Conservation (phyloP, 2,113 vertebrate species). For the Nerophis lumbriciformis region DNA sequence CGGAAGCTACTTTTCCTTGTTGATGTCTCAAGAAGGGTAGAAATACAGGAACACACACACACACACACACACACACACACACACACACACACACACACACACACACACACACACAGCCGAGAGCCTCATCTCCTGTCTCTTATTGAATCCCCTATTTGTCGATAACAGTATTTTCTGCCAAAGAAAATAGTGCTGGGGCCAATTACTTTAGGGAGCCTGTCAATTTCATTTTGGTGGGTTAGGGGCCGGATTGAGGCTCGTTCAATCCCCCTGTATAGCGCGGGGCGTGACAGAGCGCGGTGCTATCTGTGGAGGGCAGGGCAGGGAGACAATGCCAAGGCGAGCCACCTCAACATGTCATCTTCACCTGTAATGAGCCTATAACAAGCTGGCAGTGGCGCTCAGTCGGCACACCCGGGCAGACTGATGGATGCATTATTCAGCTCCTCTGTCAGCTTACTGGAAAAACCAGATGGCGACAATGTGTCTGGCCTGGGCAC, state of each 20-base stretch:
- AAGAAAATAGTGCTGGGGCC: slow-evolving; percentile 71
- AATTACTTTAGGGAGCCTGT: slow-evolving; percentile 69
- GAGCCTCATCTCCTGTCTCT: slow-evolving; percentile 66
- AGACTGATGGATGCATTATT: slow-evolving; percentile 65
- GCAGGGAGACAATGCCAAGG: slow-evolving; percentile 49
- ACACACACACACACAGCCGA: slow-evolving; percentile 45
- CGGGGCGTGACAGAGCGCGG: slow-evolving; percentile 48
- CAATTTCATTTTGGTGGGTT: slow-evolving; percentile 68
- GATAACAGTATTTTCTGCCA: slow-evolving; percentile 74
- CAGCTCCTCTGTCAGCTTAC: slow-evolving; percentile 60
- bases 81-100: slow-evolving; percentile 35
- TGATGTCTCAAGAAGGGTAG: too few relatives aligned
- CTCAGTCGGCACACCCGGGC: slow-evolving; percentile 35
- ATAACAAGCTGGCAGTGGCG: slow-evolving; percentile 62
- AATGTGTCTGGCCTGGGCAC: slow-evolving; percentile 39
- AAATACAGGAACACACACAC: too few relatives aligned
- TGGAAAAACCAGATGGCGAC: slow-evolving; percentile 49
- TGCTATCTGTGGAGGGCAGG: slow-evolving; percentile 45
- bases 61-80: slow-evolving; percentile 35
- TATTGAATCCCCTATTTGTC: slow-evolving; percentile 71
- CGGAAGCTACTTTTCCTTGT: too few relatives aligned
- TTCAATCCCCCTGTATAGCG: slow-evolving; percentile 41
- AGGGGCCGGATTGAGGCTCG: slow-evolving; percentile 45
- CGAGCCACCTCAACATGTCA: slow-evolving; percentile 60
- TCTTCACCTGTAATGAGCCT: slow-evolving; percentile 68